phyloP scores from a whole-genome alignment of 2,888 invertebrate species.

The Branchellion lobata region DNA sequence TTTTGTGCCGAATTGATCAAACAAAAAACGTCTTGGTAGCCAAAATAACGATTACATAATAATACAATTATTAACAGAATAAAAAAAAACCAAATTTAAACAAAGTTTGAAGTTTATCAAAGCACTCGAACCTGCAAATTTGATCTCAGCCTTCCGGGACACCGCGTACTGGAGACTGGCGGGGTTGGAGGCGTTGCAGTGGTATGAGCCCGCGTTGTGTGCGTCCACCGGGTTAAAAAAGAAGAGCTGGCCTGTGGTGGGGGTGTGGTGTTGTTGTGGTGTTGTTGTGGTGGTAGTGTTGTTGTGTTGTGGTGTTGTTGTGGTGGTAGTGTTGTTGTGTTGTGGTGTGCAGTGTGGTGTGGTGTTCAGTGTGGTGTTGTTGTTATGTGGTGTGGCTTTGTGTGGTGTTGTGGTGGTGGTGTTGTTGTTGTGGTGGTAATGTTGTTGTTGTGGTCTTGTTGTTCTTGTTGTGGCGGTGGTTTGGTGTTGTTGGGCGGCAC shows the following conservation, averaged over 20 bases:
- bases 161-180: neutral
- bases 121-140: conserved; percentile 2
- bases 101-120: neutral
- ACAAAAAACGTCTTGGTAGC: too few species aligned
- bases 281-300: neutral
- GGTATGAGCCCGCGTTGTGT: neutral
- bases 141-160: neutral
- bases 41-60: neutral
- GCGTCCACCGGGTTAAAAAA: neutral
- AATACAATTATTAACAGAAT: neutral
- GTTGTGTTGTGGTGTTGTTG: neutral
- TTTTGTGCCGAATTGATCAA: too few species aligned
- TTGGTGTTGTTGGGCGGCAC: too few species aligned
- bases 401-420: neutral
- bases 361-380: neutral
- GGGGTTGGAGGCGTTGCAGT: conserved; percentile 24
- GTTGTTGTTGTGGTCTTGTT: too few species aligned
- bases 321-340: neutral
- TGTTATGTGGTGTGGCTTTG: neutral
- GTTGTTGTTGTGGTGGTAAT: neutral
- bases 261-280: neutral
- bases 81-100: neutral
- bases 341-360: neutral
- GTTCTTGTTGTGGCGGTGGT: too few species aligned
- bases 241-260: neutral